Percentiles rank a stretch among this genome's conserved stretches.
These are phyloP conservation scores for Rhizoglyphus robini DNA, from an alignment of 1,140 invertebrate species.

Conservation along the genomic window DNA sequence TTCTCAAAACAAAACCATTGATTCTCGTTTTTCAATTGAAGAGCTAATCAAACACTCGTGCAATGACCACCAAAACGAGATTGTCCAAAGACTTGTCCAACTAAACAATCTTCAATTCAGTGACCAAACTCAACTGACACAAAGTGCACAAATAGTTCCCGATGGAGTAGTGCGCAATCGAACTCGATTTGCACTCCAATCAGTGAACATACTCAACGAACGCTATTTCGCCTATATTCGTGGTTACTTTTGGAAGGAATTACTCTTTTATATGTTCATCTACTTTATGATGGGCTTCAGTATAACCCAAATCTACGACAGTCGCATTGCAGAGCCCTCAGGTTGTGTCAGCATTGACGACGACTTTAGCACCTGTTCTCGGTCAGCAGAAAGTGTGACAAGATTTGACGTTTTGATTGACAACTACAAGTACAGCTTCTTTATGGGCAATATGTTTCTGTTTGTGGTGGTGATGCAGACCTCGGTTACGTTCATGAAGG, in stretches of 20 bases:
- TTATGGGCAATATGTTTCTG: neutral
- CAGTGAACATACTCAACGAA: neutral
- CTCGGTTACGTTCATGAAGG: neutral
- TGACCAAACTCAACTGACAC: neutral
- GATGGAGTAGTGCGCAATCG: neutral
- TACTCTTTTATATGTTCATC: neutral
- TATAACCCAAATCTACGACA: neutral
- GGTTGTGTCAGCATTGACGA: slow-evolving; percentile 4
- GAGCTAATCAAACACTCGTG: slow-evolving; percentile 1
- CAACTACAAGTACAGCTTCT: neutral
- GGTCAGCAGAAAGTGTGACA: neutral
- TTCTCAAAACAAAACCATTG: neutral
- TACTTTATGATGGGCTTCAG: neutral
- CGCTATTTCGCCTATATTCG: neutral
- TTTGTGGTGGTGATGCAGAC: neutral
- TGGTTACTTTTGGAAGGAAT: neutral
- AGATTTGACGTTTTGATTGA: neutral
- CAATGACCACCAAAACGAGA: neutral
- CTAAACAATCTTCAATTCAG: neutral
- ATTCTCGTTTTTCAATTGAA: neutral
- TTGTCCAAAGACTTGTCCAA: neutral
- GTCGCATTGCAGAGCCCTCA: neutral
- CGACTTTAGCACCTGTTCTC: neutral
- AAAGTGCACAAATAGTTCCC: neutral
- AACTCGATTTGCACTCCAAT: neutral